Conservation (phyloP, 2,888 invertebrate genomes). For the Operophtera brumata region DNA sequence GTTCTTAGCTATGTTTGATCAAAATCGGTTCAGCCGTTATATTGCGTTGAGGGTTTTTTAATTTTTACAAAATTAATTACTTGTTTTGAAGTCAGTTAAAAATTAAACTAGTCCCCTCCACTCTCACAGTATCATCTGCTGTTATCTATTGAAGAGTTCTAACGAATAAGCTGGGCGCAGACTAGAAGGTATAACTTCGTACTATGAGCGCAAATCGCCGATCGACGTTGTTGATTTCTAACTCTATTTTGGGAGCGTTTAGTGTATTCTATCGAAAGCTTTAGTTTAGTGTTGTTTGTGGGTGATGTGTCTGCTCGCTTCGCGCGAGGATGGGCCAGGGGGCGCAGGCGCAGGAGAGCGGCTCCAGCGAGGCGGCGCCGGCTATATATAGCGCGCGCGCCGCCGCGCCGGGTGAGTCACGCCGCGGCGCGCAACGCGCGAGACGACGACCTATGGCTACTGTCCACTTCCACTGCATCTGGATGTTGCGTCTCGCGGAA, state of each 20-base stretch:
- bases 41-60: too few species aligned
- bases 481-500: background rate
- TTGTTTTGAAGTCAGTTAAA: too few species aligned
- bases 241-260: background rate
- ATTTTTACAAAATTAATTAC: too few species aligned
- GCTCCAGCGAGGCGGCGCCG: constrained; percentile 26
- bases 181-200: too few species aligned
- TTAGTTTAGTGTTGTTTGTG: background rate
- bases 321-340: background rate
- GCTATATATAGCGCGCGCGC: constrained; percentile 23
- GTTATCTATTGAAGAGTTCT: too few species aligned
- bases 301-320: background rate
- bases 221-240: too few species aligned
- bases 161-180: too few species aligned
- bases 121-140: too few species aligned
- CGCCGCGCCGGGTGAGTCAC: constrained; percentile 3
- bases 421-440: background rate
- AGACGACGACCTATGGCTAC: background rate
- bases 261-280: background rate
- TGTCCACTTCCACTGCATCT: background rate
- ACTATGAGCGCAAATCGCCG: too few species aligned
- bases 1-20: too few species aligned
- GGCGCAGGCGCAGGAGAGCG: constrained; percentile 3
- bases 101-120: too few species aligned
- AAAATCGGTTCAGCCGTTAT: too few species aligned